phyloP scores from a whole-genome alignment of 2,113 vertebrate species.

The Anas platyrhynchos region DNA sequence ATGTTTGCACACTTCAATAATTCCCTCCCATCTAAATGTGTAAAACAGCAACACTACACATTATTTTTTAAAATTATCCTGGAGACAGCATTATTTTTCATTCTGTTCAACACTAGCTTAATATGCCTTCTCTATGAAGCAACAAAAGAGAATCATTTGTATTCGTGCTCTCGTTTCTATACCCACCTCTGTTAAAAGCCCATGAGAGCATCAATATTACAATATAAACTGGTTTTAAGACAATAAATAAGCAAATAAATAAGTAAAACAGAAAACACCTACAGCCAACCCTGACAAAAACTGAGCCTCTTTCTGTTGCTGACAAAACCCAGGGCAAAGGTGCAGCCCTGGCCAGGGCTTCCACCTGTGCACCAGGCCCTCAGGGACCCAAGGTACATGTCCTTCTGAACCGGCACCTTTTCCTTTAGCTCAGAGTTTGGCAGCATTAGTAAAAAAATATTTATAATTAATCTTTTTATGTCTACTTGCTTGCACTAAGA shows the following conservation, averaged over 20 bases:
- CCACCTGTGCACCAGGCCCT: background rate
- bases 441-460: background rate
- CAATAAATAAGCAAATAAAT: background rate
- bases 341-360: background rate
- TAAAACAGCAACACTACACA: background rate
- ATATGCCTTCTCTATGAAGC: background rate
- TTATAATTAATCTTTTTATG: background rate
- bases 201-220: background rate
- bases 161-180: background rate
- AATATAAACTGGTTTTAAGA: background rate
- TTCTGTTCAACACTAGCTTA: background rate
- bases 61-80: background rate
- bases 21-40: background rate
- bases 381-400: rapidly evolving
- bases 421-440: background rate
- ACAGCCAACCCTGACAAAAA: background rate
- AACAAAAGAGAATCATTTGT: background rate
- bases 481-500: background rate
- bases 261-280: background rate
- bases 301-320: background rate
- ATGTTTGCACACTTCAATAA: background rate
- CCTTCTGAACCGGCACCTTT: background rate
- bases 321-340: background rate
- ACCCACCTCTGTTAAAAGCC: background rate
- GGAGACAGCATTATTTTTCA: background rate